phyloP scores from a whole-genome alignment of 1,140 invertebrate species.

The Drosophila saltans region DNA sequence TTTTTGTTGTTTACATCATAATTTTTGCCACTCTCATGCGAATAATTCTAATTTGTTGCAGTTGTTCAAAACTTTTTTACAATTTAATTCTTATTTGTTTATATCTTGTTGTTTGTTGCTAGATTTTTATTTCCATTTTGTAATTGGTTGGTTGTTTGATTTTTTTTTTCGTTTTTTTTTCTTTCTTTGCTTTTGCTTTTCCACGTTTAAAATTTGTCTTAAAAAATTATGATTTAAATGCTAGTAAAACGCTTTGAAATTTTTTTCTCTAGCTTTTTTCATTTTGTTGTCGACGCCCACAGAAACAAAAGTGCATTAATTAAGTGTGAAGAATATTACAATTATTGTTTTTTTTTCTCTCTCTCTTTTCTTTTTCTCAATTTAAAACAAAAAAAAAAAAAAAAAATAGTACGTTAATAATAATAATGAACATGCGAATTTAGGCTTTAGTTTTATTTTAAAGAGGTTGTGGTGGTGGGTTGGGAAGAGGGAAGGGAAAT shows the following conservation, averaged over 20 bases:
- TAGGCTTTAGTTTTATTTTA: constrained; percentile 41
- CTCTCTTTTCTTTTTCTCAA: constrained; percentile 27
- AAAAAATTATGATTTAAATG: constrained; percentile 60
- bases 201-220: constrained; percentile 57
- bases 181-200: neutral
- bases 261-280: constrained; percentile 20
- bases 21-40: neutral
- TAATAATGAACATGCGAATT: constrained; percentile 50
- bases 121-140: constrained; percentile 49
- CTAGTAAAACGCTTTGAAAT: constrained; percentile 54
- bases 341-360: constrained; percentile 20
- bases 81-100: constrained; percentile 46
- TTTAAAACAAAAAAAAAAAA: constrained; percentile 57
- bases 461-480: neutral
- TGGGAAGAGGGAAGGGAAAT: constrained; percentile 50
- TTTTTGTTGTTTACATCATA: constrained; percentile 4
- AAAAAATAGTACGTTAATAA: constrained; percentile 5
- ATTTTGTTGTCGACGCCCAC: constrained; percentile 66
- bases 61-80: constrained; percentile 45
- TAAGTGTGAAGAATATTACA: constrained; percentile 41
- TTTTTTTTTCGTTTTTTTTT: constrained; percentile 4
- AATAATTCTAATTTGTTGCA: constrained; percentile 19
- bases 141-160: neutral
- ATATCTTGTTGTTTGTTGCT: constrained; percentile 37
- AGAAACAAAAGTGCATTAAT: constrained; percentile 45